A percentile compares a stretch with the other conserved stretches of the same genome.
These are phyloP conservation scores for Halocaridina rubra DNA, from an alignment of 2,888 invertebrate species.

Conservation along the genomic window DNA sequence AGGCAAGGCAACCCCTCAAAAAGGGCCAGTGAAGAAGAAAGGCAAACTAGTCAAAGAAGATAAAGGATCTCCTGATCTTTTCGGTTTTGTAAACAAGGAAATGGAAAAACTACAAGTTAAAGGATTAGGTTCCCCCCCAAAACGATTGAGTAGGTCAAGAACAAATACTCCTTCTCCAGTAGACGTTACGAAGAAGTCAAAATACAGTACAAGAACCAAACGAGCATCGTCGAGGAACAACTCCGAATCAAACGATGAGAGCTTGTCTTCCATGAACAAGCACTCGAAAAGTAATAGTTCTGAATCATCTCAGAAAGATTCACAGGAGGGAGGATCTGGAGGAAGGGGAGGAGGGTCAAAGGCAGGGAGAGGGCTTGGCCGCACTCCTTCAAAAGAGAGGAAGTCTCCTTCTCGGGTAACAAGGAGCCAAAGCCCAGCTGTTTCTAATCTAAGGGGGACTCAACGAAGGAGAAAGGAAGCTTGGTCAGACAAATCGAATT, in stretches of 20 bases:
- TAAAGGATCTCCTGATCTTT: constrained; percentile 26
- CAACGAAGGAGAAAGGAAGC: background rate
- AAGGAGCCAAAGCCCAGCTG: constrained; percentile 11
- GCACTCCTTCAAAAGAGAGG: constrained; percentile 13
- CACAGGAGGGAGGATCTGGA: background rate
- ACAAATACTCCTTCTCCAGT: constrained; percentile 28
- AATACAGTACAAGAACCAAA: background rate
- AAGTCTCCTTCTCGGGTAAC: background rate
- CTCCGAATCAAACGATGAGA: constrained; percentile 14
- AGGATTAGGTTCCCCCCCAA: background rate
- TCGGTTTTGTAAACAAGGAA: constrained; percentile 47
- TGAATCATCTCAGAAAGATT: background rate
- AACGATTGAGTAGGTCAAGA: constrained; percentile 6
- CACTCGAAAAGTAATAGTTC: background rate
- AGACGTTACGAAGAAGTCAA: background rate
- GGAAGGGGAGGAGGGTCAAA: constrained; percentile 23
- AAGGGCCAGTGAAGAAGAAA: background rate
- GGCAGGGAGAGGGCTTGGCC: background rate
- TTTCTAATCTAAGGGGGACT: background rate
- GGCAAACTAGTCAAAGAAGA: background rate
- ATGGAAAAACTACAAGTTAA: constrained; percentile 49
- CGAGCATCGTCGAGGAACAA: constrained; percentile 7
- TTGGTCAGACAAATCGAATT: background rate
- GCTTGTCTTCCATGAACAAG: background rate
- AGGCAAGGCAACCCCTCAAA: background rate